Conservation (phyloP, 1,140 invertebrate species). For the Triops longicaudatus region DNA sequence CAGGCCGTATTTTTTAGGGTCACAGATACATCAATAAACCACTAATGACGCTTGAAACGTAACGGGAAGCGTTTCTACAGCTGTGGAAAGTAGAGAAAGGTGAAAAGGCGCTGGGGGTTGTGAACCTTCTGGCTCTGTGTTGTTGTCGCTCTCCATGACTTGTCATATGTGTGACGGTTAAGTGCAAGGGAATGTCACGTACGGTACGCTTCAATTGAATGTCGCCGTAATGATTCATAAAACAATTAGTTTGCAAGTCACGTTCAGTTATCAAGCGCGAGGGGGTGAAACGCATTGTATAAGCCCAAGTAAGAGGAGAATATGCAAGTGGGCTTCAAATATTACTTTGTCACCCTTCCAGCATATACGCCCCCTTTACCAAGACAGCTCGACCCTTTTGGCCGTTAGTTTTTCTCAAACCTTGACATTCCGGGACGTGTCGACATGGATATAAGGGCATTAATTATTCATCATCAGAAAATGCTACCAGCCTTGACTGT, state of each 20-base stretch:
- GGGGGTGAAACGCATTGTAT: not conserved
- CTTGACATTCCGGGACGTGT: not conserved
- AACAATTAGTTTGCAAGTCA: conserved; percentile 9
- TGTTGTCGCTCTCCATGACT: not conserved
- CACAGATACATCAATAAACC: not conserved
- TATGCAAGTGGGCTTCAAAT: not conserved
- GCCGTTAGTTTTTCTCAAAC: not conserved
- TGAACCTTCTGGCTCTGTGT: not conserved
- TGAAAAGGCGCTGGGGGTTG: too few relatives aligned
- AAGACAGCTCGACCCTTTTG: not conserved
- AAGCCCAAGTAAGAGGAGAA: not conserved
- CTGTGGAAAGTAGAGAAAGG: not conserved
- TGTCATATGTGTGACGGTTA: not conserved
- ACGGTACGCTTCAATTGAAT: not conserved
- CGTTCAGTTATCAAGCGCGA: not conserved
- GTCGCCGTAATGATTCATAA: conserved; percentile 3
- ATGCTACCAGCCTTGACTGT: not conserved
- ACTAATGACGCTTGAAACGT: not conserved
- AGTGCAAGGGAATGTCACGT: not conserved
- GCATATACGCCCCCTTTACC: not conserved
- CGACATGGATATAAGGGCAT: not conserved
- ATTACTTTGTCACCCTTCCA: not conserved
- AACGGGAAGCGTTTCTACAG: not conserved
- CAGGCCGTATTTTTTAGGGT: not conserved
- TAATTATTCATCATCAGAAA: not conserved